Evolutionary conservation across 2,888 invertebrate species (phyloP), one percentile per base, ranked within the genome.

Genomic region (Hydrotaea cyrtoneurina): DNA sequence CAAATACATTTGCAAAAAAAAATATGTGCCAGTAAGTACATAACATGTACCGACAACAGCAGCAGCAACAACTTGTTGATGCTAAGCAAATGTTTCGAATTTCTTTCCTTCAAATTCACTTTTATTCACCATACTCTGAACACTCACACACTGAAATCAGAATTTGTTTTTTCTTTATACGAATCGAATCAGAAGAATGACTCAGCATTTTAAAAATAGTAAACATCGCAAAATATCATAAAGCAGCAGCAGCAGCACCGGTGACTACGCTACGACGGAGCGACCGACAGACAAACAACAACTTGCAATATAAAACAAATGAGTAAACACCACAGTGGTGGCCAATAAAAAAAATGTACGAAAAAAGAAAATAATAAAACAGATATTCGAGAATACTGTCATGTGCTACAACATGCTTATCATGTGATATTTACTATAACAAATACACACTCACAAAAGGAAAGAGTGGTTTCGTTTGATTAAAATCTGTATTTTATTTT

Each of bases 171-270:
- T 43, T 75, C 19, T 43, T 21, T n/a, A 1, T 62, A 77, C 73
- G n/a, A 77, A 80, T 73, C 73, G 19, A 79, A 80, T 43, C 53
- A 81, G 76, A 80, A 77, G 59, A 85, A 87, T 92, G 92, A 92
- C 92, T 92, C 91, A 92, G 92, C 92, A 91, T 88, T 91, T 91
- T 92, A 92, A 90, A 92, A 92, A 92, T 92, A 92, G 92, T 92
- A 91, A 92, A 92, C 91, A 92, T 89, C 89, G 74, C 86, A 83
- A 83, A 85, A 79, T 62, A 50, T 78, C 53, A 80, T 43, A 55
- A 21, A 43, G 21, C 73, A 55, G 50, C 19, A 59, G 80, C 21
- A 46, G 62, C n/a, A 31, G 31, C 43, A 50, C 39, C 39, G 39
- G 39, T n/a, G n/a, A n/a, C n/a, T n/a, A n/a, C n/a, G n/a, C n/a